These are phyloP conservation scores for Tethea ocularis DNA, from an alignment of 2,888 invertebrate species.

Conservation along the genomic window DNA sequence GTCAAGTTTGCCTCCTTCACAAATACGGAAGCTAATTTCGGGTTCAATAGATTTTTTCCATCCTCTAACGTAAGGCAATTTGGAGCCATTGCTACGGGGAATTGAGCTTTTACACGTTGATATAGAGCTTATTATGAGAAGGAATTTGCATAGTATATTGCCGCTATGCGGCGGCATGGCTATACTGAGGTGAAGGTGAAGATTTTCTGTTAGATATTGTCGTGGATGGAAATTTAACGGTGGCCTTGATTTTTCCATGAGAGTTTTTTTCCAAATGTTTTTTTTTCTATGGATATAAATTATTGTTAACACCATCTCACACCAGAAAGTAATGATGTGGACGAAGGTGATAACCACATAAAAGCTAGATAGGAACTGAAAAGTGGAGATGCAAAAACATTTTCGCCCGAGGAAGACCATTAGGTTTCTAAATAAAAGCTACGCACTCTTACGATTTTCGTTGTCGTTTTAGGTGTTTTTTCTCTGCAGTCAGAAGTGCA, in stretches of 20 bases:
- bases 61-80: slow-evolving; percentile 39
- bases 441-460: too few species aligned
- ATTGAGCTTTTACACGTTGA: slow-evolving; percentile 22
- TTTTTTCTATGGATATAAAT: too few species aligned
- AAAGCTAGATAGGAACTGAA: too few species aligned
- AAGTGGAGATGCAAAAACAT: too few species aligned
- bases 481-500: too few species aligned
- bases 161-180: neutral
- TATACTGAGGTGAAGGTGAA: slow-evolving; percentile 1
- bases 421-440: too few species aligned
- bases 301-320: too few species aligned
- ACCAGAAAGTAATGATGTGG: too few species aligned
- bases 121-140: neutral
- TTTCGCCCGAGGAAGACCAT: too few species aligned
- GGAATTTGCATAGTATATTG: slow-evolving; percentile 2
- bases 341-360: too few species aligned
- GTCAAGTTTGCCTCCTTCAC: slow-evolving; percentile 40
- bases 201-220: neutral
- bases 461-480: too few species aligned
- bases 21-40: slow-evolving; percentile 38
- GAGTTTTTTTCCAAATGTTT: too few species aligned
- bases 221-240: neutral
- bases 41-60: slow-evolving; percentile 41
- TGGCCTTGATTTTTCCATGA: neutral
- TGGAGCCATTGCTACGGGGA: slow-evolving; percentile 16